Percentiles rank a stretch among this genome's conserved stretches.
phyloP scores from a whole-genome alignment of 2,113 vertebrate genomes.

The Tautogolabrus adspersus region DNA sequence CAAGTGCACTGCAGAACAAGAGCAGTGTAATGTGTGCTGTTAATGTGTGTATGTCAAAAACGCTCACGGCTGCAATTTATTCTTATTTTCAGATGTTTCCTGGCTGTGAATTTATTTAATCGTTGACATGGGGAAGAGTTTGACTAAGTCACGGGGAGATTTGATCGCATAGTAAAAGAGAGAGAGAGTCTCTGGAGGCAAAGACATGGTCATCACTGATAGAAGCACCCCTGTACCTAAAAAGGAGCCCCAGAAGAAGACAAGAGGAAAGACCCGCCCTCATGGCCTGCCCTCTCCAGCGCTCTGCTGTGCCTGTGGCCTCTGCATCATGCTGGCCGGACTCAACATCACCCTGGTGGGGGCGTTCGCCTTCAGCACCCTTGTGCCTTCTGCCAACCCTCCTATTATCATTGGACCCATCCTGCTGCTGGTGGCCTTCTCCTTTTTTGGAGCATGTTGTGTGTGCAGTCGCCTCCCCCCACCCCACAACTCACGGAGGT shows the following conservation, averaged over 20 bases:
- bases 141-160: conserved; percentile 31
- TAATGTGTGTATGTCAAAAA: conserved; percentile 16
- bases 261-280: conserved; percentile 73
- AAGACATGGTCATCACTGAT: conserved; percentile 84
- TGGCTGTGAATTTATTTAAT: conserved; percentile 35
- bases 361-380: conserved; percentile 91
- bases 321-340: conserved; percentile 97
- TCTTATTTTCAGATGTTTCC: conserved; percentile 49
- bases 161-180: conserved; percentile 14
- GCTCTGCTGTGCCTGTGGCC: conserved; percentile 95
- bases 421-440: conserved; percentile 90
- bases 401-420: conserved; percentile 94
- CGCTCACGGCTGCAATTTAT: background rate
- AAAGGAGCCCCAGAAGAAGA: conserved; percentile 85
- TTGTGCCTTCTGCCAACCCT: conserved; percentile 90
- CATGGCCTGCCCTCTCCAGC: conserved; percentile 92
- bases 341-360: conserved; percentile 98
- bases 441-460: conserved; percentile 93
- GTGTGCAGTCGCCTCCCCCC: conserved; percentile 90
- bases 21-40: conserved; percentile 2
- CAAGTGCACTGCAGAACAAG: background rate
- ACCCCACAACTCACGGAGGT: conserved; percentile 77
- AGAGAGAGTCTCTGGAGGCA: conserved; percentile 30
- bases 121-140: conserved; percentile 42
- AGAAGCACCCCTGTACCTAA: conserved; percentile 85